Conservation (phyloP, 1,140 invertebrate genomes). For the Cydia splendana region DNA sequence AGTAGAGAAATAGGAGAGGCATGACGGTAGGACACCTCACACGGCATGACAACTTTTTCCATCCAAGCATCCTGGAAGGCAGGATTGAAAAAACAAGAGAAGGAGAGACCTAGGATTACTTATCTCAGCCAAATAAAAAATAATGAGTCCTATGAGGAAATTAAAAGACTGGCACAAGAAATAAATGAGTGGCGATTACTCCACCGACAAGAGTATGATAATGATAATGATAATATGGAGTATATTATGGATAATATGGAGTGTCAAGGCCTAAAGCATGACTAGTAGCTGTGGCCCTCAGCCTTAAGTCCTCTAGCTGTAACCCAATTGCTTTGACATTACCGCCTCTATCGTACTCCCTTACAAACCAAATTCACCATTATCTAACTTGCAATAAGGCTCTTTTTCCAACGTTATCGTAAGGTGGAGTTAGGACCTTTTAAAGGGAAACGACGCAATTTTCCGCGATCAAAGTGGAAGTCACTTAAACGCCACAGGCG, state of each 20-base stretch:
- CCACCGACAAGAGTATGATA: no score
- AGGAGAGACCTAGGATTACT: no score
- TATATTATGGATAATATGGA: neutral
- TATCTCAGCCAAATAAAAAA: no score
- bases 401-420: neutral
- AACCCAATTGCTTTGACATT: conserved; percentile 29
- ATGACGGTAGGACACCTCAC: no score
- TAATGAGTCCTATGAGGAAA: no score
- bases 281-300: neutral
- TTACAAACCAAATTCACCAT: neutral
- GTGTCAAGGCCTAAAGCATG: neutral
- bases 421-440: neutral
- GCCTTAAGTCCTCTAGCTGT: neutral
- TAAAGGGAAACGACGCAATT: conserved; percentile 7
- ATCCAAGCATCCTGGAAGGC: no score
- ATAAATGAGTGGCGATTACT: no score
- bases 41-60: no score
- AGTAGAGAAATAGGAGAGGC: no score
- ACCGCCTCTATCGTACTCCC: neutral
- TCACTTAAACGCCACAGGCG: conserved; percentile 37
- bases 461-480: conserved; percentile 38
- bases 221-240: no score
- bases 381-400: neutral
- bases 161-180: no score
- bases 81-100: no score